Percentiles rank a stretch among this genome's conserved stretches.
These are phyloP conservation scores for Indri indri DNA, from an alignment of 2,113 vertebrate genomes.

Conservation along the genomic window DNA sequence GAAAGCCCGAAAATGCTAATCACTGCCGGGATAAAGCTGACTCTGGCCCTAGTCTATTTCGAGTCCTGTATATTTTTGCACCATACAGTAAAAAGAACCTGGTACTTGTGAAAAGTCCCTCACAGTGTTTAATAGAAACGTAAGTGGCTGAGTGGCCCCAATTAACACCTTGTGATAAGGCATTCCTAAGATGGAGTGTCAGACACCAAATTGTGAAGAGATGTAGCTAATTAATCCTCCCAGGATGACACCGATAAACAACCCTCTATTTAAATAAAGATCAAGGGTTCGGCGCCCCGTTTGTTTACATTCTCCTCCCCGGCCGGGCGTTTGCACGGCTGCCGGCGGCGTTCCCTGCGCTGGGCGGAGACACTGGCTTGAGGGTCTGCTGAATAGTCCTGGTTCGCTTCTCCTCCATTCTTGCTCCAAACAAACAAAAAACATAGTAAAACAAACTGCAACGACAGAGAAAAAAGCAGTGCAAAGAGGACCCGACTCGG, in stretches of 20 bases:
- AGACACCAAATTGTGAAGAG: conserved; percentile 90
- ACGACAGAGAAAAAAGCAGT: neutral
- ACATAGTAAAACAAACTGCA: neutral
- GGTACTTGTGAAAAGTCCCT: conserved; percentile 84
- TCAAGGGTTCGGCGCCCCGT: conserved; percentile 79
- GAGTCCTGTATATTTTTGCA: conserved; percentile 79
- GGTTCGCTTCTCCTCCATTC: neutral
- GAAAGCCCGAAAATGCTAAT: neutral
- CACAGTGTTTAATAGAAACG: conserved; percentile 94
- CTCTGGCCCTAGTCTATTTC: conserved; percentile 38
- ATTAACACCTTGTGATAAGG: conserved; percentile 99
- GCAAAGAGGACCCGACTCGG: neutral
- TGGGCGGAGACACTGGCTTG: neutral
- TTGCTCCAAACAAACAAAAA: neutral
- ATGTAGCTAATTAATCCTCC: conserved; percentile 91
- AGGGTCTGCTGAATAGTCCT: neutral
- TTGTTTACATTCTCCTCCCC: conserved; percentile 80
- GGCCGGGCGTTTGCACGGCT: neutral
- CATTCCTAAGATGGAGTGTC: conserved; percentile 90
- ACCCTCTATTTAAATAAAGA: conserved; percentile 87
- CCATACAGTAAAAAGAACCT: conserved; percentile 65
- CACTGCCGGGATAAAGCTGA: neutral
- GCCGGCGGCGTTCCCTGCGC: neutral
- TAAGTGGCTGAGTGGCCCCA: conserved; percentile 97
- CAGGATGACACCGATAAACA: conserved; percentile 91